phyloP scores from a whole-genome alignment of 1,140 invertebrate species.

The Bilobella aurantiaca region DNA sequence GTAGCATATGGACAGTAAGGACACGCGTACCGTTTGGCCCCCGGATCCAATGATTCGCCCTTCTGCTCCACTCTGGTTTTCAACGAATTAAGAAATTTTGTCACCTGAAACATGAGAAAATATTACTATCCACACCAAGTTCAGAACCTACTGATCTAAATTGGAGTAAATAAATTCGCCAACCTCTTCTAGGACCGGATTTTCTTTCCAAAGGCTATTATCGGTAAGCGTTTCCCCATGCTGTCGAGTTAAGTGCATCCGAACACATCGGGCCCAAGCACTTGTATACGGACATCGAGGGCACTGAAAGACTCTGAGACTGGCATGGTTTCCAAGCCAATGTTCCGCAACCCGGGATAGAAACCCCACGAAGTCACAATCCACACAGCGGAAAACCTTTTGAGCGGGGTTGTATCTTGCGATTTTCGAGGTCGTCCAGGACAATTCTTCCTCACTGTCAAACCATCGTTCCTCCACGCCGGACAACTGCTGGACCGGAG shows the following conservation, averaged over 20 bases:
- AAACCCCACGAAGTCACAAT: constrained; percentile 67
- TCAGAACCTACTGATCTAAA: not conserved
- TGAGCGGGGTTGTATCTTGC: constrained; percentile 60
- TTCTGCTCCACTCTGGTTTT: constrained; percentile 51
- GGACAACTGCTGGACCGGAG: not conserved
- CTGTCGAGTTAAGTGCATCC: constrained; percentile 58
- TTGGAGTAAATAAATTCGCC: too few species aligned
- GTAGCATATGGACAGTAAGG: constrained; percentile 77
- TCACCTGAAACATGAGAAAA: constrained; percentile 41
- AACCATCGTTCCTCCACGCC: constrained; percentile 54
- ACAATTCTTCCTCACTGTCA: constrained; percentile 53
- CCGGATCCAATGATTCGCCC: constrained; percentile 35
- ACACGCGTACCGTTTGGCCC: constrained; percentile 54
- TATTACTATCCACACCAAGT: not conserved
- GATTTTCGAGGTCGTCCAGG: constrained; percentile 59
- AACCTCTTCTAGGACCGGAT: constrained; percentile 57
- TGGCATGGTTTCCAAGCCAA: constrained; percentile 69
- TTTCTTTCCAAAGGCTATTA: constrained; percentile 54
- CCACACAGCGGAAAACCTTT: constrained; percentile 60
- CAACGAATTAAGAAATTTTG: constrained; percentile 55
- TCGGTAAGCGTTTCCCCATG: constrained; percentile 43
- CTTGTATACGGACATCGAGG: constrained; percentile 58
- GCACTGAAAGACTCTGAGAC: constrained; percentile 57
- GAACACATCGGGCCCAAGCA: constrained; percentile 61
- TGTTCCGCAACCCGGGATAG: constrained; percentile 68